Evolutionary conservation across 2,888 invertebrate species (phyloP).

Genomic region (Chaitophorus viminalis): DNA sequence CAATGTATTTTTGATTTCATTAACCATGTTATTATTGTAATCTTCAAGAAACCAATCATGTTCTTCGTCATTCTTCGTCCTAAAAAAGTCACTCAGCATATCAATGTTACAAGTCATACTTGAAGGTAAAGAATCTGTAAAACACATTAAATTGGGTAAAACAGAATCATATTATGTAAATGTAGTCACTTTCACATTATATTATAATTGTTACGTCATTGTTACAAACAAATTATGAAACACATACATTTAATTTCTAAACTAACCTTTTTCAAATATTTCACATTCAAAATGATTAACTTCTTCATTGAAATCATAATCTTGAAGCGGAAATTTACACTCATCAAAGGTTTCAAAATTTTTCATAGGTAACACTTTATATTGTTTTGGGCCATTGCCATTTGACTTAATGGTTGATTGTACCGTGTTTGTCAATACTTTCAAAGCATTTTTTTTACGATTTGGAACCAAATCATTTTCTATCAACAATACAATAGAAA

Average conservation of each 20-base stretch:
- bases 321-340: background rate
- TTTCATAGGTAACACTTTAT: conserved; percentile 30
- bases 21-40: conserved; percentile 26
- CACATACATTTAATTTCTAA: background rate
- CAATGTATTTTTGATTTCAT: conserved; percentile 39
- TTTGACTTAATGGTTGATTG: conserved; percentile 30
- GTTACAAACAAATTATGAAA: background rate
- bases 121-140: conserved; percentile 44
- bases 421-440: conserved; percentile 49
- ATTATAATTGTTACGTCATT: no score
- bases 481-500: background rate
- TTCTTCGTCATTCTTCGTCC: conserved; percentile 20
- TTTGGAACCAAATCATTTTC: conserved; percentile 16
- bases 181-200: no score
- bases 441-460: conserved; percentile 48
- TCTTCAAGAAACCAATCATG: conserved; percentile 51
- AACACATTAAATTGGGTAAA: no score
- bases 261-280: conserved; percentile 27
- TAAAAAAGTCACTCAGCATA: conserved; percentile 47
- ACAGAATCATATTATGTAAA: no score
- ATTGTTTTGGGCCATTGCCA: conserved; percentile 2
- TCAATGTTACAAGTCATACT: conserved; percentile 55
- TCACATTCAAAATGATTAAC: conserved; percentile 20
- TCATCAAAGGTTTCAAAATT: conserved; percentile 2
- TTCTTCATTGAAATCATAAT: background rate